These are phyloP conservation scores for Ursus arctos DNA, from an alignment of 2,113 vertebrate genomes.

Conservation along the genomic window DNA sequence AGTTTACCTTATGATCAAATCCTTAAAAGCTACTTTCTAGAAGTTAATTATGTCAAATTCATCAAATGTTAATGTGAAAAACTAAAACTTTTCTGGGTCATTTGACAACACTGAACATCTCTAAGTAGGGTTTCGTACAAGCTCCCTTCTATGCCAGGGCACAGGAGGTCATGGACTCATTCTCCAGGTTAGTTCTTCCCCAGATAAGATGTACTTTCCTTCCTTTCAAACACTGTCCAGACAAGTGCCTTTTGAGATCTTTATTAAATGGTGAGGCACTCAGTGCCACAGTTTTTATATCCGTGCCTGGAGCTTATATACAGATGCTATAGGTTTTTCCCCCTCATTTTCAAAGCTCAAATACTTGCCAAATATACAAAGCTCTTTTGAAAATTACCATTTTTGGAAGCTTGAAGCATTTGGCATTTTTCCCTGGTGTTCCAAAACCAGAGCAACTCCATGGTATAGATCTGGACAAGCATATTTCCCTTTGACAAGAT, in stretches of 20 bases:
- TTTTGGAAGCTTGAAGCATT: conserved; percentile 1
- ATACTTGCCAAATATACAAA: conserved; percentile 57
- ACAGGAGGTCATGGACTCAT: accelerated
- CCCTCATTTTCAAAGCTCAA: not conserved
- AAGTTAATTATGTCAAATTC: not conserved
- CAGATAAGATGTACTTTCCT: not conserved
- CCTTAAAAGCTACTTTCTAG: not conserved
- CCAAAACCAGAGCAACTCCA: conserved; percentile 25
- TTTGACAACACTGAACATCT: not conserved
- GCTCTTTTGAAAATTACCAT: conserved; percentile 51
- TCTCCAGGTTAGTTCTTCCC: accelerated
- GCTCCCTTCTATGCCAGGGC: not conserved
- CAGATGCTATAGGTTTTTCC: not conserved
- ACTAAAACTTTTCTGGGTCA: not conserved
- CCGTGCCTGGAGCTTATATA: not conserved
- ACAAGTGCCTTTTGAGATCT: not conserved
- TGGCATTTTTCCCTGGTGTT: conserved; percentile 3
- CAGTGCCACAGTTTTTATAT: not conserved
- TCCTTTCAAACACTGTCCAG: not conserved
- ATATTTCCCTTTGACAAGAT: not conserved
- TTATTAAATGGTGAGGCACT: not conserved
- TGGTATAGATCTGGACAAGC: not conserved
- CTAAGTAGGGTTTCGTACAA: not conserved
- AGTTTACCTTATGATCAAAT: not conserved
- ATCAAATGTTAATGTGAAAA: not conserved